Conservation (phyloP, 2,888 invertebrate genomes). For the Dolomedes plantarius region DNA sequence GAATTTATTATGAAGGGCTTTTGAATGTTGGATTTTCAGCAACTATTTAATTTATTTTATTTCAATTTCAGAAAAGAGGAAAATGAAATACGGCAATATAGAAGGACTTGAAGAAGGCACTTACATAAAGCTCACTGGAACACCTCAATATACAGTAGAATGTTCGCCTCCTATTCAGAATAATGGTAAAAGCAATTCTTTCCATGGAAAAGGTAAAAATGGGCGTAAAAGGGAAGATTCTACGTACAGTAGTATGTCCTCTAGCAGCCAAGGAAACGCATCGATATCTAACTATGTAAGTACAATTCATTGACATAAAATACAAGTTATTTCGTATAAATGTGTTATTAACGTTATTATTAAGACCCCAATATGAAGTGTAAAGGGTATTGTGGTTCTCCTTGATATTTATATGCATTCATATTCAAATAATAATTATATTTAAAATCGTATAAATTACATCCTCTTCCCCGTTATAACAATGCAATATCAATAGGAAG, state of each 20-base stretch:
- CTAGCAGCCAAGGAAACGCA: conserved; percentile 72
- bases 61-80: conserved; percentile 52
- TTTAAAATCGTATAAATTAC: too few relatives aligned
- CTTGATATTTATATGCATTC: too few relatives aligned
- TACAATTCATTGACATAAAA: background rate
- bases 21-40: too few relatives aligned
- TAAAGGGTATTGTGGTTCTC: too few relatives aligned
- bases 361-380: too few relatives aligned
- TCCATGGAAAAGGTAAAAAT: conserved; percentile 30
- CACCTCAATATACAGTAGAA: conserved; percentile 64
- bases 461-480: too few relatives aligned
- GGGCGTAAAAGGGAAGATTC: conserved; percentile 70
- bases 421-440: too few relatives aligned
- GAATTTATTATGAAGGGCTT: too few relatives aligned
- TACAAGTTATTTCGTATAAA: too few relatives aligned
- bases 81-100: conserved; percentile 50
- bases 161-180: conserved; percentile 53
- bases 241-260: conserved; percentile 73
- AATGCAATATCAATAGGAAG: too few relatives aligned
- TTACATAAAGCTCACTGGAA: conserved; percentile 53
- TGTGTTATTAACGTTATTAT: too few relatives aligned
- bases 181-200: conserved; percentile 40
- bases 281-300: conserved; percentile 70
- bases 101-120: conserved; percentile 56
- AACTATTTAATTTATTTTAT: too few relatives aligned